Conservation (phyloP, 2,888 invertebrate genomes). For the Cephus spinipes region DNA sequence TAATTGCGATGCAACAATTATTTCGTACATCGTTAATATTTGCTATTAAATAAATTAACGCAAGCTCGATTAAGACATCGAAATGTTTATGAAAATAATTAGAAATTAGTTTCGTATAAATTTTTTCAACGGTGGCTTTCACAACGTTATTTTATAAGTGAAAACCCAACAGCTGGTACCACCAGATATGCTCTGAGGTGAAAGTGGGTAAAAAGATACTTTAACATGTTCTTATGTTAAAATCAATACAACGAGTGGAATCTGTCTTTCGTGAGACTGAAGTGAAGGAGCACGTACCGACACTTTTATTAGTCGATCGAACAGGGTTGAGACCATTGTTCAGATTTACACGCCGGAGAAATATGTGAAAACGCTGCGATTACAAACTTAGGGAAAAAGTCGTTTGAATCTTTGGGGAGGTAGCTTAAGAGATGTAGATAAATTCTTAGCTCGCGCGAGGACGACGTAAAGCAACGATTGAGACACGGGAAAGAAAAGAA, state of each 20-base stretch:
- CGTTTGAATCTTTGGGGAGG: background rate
- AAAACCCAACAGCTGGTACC: background rate
- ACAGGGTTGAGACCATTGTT: background rate
- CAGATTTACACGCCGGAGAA: background rate
- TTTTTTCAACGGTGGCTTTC: background rate
- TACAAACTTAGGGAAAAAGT: background rate
- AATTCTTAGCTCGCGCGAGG: background rate
- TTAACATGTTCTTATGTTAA: background rate
- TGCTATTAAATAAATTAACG: background rate
- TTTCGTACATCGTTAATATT: background rate
- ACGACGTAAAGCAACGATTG: background rate
- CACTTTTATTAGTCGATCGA: background rate
- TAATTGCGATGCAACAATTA: background rate
- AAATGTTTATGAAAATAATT: background rate
- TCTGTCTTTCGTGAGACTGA: background rate
- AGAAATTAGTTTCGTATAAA: background rate
- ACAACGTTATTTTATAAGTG: background rate
- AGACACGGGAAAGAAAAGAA: background rate
- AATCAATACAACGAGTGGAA: background rate
- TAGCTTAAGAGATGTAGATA: background rate
- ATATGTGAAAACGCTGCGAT: background rate
- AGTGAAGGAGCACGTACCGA: slow-evolving; percentile 1
- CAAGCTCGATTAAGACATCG: background rate
- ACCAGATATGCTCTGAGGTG: background rate
- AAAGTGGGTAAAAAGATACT: background rate